Percentiles rank a stretch among this genome's conserved stretches.
Conservation (phyloP, 2,797 vertebrate species). For the Coracias cyanogaster region DNA sequence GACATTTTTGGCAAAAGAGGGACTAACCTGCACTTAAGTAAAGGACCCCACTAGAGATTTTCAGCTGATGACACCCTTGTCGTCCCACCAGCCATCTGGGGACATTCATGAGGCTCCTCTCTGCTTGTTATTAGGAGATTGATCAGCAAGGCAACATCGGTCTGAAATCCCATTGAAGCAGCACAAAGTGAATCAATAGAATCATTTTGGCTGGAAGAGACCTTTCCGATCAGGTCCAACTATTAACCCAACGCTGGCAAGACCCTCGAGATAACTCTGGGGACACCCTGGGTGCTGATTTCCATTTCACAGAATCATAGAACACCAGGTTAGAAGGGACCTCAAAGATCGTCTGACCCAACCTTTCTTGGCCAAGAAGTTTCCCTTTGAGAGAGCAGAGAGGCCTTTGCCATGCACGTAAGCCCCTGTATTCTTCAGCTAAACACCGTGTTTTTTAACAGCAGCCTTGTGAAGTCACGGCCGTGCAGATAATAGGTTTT, state of each 20-base stretch:
- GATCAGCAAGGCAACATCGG: background rate
- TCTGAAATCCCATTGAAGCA: background rate
- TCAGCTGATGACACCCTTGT: too few species aligned
- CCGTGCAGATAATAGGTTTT: background rate
- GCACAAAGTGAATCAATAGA: background rate
- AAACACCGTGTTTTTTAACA: background rate
- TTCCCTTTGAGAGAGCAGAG: background rate
- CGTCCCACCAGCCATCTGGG: fast-evolving
- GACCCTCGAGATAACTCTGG: too few species aligned
- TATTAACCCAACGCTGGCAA: too few species aligned
- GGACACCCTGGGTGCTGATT: background rate
- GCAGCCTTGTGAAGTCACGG: background rate
- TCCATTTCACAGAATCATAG: background rate
- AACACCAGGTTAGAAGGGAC: background rate
- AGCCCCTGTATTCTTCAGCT: background rate
- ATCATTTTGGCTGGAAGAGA: too few species aligned
- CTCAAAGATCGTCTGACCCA: background rate
- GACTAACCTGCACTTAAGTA: background rate
- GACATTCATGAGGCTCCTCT: background rate
- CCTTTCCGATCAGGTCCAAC: too few species aligned
- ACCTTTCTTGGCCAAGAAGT: background rate
- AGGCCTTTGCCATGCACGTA: fast-evolving
- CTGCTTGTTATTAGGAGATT: background rate
- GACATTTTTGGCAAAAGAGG: background rate
- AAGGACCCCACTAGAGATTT: background rate